Evolutionary conservation across 2,888 invertebrate genomes (phyloP).

Genomic region (Epirrhoe tristata): DNA sequence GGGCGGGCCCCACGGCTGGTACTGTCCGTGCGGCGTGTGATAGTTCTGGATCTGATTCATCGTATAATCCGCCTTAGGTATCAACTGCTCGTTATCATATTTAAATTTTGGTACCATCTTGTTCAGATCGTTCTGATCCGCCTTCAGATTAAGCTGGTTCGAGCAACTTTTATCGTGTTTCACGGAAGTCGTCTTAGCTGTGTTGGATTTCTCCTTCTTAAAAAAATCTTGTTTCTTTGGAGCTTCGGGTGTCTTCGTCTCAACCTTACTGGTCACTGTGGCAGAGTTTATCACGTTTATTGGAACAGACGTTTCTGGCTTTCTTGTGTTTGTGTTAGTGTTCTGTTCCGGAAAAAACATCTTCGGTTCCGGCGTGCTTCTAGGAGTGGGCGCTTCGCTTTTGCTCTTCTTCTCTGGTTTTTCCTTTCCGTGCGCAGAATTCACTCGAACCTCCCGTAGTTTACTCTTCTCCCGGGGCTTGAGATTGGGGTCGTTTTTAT

Average conservation of each 20-base stretch:
- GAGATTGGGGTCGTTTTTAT: conserved; percentile 69
- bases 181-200: conserved; percentile 66
- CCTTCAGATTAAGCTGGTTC: conserved; percentile 68
- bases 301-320: conserved; percentile 78
- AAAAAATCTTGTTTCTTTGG: conserved; percentile 83
- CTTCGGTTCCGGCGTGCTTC: conserved; percentile 77
- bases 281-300: conserved; percentile 78
- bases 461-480: conserved; percentile 80
- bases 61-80: conserved; percentile 86
- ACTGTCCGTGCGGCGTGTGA: conserved; percentile 86
- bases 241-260: conserved; percentile 71
- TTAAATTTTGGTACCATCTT: conserved; percentile 83
- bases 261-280: conserved; percentile 70
- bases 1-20: conserved; percentile 84
- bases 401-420: conserved; percentile 75
- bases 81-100: conserved; percentile 78
- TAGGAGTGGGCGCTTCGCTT: conserved; percentile 67
- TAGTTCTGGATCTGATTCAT: conserved; percentile 89
- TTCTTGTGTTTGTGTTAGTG: conserved; percentile 63
- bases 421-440: conserved; percentile 81
- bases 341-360: conserved; percentile 80
- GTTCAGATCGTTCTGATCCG: conserved; percentile 78
- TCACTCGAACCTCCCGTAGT: conserved; percentile 77
- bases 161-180: conserved; percentile 80
- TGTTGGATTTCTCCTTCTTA: conserved; percentile 80